Evolutionary conservation across 2,113 vertebrate genomes (phyloP).

Genomic region (Paedocypris sp.): DNA sequence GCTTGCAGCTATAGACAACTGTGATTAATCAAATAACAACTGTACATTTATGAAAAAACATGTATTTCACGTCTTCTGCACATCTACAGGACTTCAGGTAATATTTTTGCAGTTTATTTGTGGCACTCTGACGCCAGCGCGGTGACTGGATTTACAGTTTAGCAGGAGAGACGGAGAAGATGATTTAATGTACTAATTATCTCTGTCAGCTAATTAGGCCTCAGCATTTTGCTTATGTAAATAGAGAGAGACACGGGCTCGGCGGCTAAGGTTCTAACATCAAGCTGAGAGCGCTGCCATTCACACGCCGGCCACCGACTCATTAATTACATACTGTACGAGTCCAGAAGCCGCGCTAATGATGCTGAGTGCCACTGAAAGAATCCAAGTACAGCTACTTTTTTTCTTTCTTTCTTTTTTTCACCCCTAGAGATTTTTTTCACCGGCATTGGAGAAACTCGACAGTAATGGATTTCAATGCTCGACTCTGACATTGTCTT

Average conservation of each 20-base stretch:
- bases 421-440: neutral
- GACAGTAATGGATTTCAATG: constrained; percentile 1
- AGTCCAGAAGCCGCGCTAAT: constrained; percentile 26
- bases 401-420: neutral
- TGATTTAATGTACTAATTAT: constrained; percentile 42
- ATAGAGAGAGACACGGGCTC: constrained; percentile 31
- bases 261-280: constrained; percentile 15
- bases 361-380: constrained; percentile 15
- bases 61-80: too few species aligned
- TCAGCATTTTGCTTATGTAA: constrained; percentile 29
- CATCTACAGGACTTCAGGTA: too few species aligned
- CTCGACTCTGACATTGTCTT: neutral
- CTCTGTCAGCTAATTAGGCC: constrained; percentile 37
- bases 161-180: constrained; percentile 9
- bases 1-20: too few species aligned
- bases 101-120: too few species aligned
- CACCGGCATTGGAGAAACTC: neutral
- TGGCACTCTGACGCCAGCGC: too few species aligned
- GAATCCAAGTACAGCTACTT: constrained; percentile 1
- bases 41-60: too few species aligned
- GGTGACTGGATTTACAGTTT: too few species aligned
- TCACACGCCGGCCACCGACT: constrained; percentile 27
- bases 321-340: constrained; percentile 30
- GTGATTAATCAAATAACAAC: too few species aligned
- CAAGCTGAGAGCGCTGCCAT: constrained; percentile 19